Base-by-base conservation (phyloP, 2,888 invertebrate genomes). In the Zelleria hepariella region DNA sequence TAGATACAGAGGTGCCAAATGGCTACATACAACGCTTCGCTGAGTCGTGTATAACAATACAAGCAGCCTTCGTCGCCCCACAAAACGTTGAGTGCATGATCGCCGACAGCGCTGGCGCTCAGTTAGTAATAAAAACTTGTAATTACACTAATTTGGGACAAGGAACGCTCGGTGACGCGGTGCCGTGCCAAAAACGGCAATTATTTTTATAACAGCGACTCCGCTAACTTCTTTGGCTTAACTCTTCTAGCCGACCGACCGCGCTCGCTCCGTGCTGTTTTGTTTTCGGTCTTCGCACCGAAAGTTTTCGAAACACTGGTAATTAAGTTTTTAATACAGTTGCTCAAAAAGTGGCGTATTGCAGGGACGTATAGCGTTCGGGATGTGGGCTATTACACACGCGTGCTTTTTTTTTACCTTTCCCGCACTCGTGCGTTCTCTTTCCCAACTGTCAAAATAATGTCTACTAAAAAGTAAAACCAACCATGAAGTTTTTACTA, bases 71-170 rank as follows among this genome's bases (percentile, higher is more conserved):
- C 32, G 53, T 58, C 53, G 42, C 60, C 18, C 32, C 56, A 51
- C 58, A 60, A 61, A 61, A 62, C 59, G 63, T 70, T 65, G 67
- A 65, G 69, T 70, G 71, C 71, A 71, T 73, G 74, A 74, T 74
- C 70, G 74, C 73, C 70, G 72, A 79, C 78, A 77, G 74, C 80
- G 84, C 83, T 86, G 86, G 86, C 86, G 75, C 78, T 71, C 77
- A 78, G 72, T 81, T 77, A 75, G 83, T 78, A 82, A 86, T 88
- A 86, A 87, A 87, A 87, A 87, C 86, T 88, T 77, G 78, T 86
- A 86, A 88, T 87, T 86, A 82, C 78, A 75, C 82, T 83, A 84
- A 86, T 87, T 87, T 82, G 78, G 80, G 77, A 73, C 78, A 78
- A 82, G 79, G 71, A 84, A 75, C 74, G 74, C 65, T 25, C 18